Base-by-base conservation (phyloP, 1,140 invertebrate genomes). In the Temnothorax longispinosus region DNA sequence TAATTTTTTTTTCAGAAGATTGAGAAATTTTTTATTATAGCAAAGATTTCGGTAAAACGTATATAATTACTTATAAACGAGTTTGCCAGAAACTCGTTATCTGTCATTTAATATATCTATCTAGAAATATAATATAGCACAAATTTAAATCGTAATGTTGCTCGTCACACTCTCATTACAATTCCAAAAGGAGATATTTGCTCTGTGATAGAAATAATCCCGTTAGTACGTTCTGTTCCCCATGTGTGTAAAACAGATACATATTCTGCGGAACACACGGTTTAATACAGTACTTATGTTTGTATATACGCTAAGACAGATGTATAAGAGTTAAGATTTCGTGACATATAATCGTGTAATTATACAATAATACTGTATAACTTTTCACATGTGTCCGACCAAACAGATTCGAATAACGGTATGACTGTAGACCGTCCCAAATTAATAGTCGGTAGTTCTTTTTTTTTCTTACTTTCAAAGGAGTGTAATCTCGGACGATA, bases 401-500 rank as follows among this genome's bases (percentile, higher is more conserved):
- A 32, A 85, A 85, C 50, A 85, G 27, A 78, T 64, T 77, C 38
- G 52, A 86, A 60, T 54, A 65, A 13, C n/a, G 5, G 4, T 44
- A 41, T 32, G 13, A 62, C 2, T 27, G 10, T 65, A 38, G 41
- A 77, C 58, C 44, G 52, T 86, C 44, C 27, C 15, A 58, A 80
- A 67, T 81, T 41, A 69, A 32, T 8, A 27, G 41, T 69, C 2
- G 27, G 13, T n/a, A 21, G 11, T 77, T 47, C 35, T 52, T 32
- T 41, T 85, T 47, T 60, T 41, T 78, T 64, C 44, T 78, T 77
- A 85, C 82, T 85, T 78, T 85, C 58, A 78, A 85, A 11, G 47
- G 38, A 85, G n/a, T 41, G 18, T 52, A 60, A 47, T 85, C 54
- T 58, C 41, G 54, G 69, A 74, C 50, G 50, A 78, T 54, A 41